Evolutionary conservation across 2,797 vertebrate species (phyloP).

Genomic region (Rhinichthys osculus): DNA sequence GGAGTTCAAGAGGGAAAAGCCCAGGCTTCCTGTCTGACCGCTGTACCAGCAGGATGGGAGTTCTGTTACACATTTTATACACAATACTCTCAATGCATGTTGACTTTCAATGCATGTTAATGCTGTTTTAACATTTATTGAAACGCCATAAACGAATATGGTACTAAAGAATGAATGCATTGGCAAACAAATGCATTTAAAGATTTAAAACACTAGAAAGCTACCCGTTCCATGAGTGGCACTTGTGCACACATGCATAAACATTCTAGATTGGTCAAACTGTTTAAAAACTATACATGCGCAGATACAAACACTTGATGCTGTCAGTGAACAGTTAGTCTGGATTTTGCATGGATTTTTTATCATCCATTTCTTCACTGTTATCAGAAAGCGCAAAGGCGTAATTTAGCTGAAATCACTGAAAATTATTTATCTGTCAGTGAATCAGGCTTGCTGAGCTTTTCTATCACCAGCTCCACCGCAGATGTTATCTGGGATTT

Average conservation of each 20-base stretch:
- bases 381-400: background rate
- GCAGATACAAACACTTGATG: constrained; percentile 17
- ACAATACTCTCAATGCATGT: background rate
- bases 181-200: background rate
- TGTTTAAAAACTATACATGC: background rate
- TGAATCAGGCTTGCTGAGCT: constrained; percentile 28
- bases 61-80: background rate
- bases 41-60: constrained; percentile 56
- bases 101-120: background rate
- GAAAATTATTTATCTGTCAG: constrained; percentile 36
- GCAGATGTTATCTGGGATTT: constrained; percentile 37
- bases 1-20: constrained; percentile 57
- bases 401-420: constrained; percentile 40
- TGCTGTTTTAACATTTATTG: background rate
- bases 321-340: background rate
- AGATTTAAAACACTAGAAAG: background rate
- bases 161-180: background rate
- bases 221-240: background rate
- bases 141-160: background rate
- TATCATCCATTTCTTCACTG: background rate
- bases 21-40: constrained; percentile 57
- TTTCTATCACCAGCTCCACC: constrained; percentile 15
- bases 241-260: background rate
- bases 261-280: background rate
- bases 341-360: background rate